phyloP scores from a whole-genome alignment of 2,797 vertebrate genomes.

The Lutjanus argentimaculatus region DNA sequence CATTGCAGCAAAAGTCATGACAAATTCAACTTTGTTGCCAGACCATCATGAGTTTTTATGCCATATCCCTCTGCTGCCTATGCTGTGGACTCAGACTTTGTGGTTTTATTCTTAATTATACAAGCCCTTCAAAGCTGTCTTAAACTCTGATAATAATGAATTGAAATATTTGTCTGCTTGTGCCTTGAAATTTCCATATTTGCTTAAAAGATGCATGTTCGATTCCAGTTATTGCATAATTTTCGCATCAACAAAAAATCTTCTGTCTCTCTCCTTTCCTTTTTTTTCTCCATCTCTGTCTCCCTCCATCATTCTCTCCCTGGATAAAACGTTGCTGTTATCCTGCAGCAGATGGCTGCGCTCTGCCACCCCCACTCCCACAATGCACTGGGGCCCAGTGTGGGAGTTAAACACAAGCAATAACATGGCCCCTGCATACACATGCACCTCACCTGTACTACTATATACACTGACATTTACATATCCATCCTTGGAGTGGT shows the following conservation, averaged over 20 bases:
- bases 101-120: no score
- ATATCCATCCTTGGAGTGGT: constrained; percentile 7
- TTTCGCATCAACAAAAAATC: neutral
- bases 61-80: no score
- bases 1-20: no score
- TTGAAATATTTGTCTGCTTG: neutral
- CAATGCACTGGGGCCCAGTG: constrained; percentile 58
- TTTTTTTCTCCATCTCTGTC: neutral
- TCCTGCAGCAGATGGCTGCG: constrained; percentile 70
- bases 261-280: neutral
- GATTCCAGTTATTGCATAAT: neutral
- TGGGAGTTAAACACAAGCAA: constrained; percentile 57
- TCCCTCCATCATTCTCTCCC: constrained; percentile 33
- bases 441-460: constrained; percentile 53
- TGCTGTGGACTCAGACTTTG: no score
- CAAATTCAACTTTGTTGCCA: no score
- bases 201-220: neutral
- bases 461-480: constrained; percentile 38
- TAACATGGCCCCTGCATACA: constrained; percentile 48
- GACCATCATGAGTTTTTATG: no score
- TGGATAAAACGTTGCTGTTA: constrained; percentile 51
- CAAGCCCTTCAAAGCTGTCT: no score
- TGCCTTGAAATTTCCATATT: neutral
- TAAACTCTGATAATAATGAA: neutral
- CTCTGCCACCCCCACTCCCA: constrained; percentile 66